Conservation (phyloP, 2,888 invertebrate species). For the Eupithecia tripunctaria region DNA sequence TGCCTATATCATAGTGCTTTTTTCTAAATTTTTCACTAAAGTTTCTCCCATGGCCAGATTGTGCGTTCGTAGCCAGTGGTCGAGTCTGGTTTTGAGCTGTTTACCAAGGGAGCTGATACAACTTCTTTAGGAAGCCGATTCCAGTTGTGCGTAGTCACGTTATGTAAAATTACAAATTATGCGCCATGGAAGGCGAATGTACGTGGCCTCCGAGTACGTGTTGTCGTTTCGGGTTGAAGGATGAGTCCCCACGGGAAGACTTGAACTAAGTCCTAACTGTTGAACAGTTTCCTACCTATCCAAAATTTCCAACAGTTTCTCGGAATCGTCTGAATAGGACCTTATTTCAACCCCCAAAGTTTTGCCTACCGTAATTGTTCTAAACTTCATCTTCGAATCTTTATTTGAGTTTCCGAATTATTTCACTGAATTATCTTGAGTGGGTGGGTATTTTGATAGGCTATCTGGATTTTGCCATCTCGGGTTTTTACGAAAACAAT, state of each 20-base stretch:
- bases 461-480: constrained; percentile 10
- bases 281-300: background rate
- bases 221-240: background rate
- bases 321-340: background rate
- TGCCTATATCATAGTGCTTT: no score
- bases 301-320: background rate
- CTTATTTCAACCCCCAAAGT: background rate
- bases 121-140: no score
- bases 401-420: constrained; percentile 26
- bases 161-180: background rate
- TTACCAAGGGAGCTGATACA: no score
- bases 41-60: no score
- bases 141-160: no score
- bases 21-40: no score
- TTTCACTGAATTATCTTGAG: constrained; percentile 22
- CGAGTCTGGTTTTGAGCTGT: no score
- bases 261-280: background rate
- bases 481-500: constrained; percentile 9
- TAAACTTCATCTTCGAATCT: constrained; percentile 28
- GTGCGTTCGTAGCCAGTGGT: no score
- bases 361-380: constrained; percentile 30
- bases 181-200: background rate
- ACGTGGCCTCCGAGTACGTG: background rate
- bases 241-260: background rate
- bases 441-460: constrained; percentile 15